These are phyloP conservation scores for Lepidurus apus DNA, from an alignment of 1,140 invertebrate genomes.

Conservation along the genomic window DNA sequence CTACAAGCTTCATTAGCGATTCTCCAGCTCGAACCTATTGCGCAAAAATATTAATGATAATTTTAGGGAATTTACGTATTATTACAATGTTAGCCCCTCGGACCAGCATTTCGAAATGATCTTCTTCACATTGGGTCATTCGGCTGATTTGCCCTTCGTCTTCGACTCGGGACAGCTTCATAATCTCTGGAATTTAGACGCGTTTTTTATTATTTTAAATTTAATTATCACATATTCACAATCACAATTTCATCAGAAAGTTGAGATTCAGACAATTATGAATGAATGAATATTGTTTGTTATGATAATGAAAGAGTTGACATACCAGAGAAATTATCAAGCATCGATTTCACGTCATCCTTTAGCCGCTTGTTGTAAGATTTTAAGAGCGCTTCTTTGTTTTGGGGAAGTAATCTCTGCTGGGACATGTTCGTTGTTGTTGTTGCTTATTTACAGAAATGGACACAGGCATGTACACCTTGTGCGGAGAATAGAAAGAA, in stretches of 20 bases:
- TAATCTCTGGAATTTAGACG: slow-evolving; percentile 66
- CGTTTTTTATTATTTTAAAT: slow-evolving; percentile 29
- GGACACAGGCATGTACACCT: no score
- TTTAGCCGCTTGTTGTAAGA: slow-evolving; percentile 87
- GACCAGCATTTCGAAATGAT: slow-evolving; percentile 95
- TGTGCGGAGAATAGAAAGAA: no score
- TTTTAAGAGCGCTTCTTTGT: slow-evolving; percentile 88
- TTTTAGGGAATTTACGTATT: not conserved
- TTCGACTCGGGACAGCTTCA: slow-evolving; percentile 88
- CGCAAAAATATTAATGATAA: not conserved
- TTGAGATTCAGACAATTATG: slow-evolving; percentile 1
- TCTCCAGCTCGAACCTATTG: slow-evolving; percentile 77
- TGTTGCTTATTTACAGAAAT: not conserved
- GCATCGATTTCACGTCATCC: slow-evolving; percentile 93
- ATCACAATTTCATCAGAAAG: not conserved
- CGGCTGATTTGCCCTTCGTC: slow-evolving; percentile 80
- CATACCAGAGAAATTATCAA: slow-evolving; percentile 90
- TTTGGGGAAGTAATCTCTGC: slow-evolving; percentile 57
- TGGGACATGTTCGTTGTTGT: not conserved
- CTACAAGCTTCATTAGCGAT: slow-evolving; percentile 91
- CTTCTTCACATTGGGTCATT: slow-evolving; percentile 87
- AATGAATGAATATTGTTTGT: slow-evolving; percentile 25
- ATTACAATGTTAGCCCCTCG: slow-evolving; percentile 84
- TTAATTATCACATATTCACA: not conserved
- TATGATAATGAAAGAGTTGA: slow-evolving; percentile 29